Percentiles rank a stretch among this genome's conserved stretches.
These are phyloP conservation scores for Trinorchestia longiramus DNA, from an alignment of 1,140 invertebrate species.

Conservation along the genomic window DNA sequence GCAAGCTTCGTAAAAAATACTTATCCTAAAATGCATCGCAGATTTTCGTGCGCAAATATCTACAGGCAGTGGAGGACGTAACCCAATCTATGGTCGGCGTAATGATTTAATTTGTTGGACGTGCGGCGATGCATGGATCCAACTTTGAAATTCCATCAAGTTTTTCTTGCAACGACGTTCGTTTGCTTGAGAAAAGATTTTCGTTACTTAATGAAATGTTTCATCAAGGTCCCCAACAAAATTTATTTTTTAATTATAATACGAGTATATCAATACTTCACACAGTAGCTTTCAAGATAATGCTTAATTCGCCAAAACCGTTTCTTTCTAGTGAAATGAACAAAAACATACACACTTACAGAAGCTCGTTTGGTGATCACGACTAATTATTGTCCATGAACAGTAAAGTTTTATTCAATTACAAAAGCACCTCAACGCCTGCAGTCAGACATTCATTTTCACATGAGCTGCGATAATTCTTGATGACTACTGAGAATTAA, in stretches of 20 bases:
- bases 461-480: no score
- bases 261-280: neutral
- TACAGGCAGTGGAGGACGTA: conserved; percentile 19
- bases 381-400: neutral
- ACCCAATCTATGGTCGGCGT: conserved; percentile 12
- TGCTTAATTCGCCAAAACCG: neutral
- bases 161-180: neutral
- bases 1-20: conserved; percentile 7
- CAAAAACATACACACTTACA: neutral
- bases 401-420: no score
- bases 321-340: neutral
- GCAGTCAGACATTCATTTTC: no score
- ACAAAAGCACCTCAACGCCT: no score
- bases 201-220: neutral
- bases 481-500: no score
- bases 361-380: neutral
- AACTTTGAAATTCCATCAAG: neutral
- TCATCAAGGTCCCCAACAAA: neutral
- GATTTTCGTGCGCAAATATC: conserved; percentile 43
- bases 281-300: neutral
- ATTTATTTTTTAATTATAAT: neutral
- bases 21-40: conserved; percentile 46
- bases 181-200: neutral
- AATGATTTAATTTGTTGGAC: conserved; percentile 20
- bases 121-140: neutral